These are phyloP conservation scores for Terrapene triunguis DNA, from an alignment of 2,113 vertebrate genomes.

Conservation along the genomic window DNA sequence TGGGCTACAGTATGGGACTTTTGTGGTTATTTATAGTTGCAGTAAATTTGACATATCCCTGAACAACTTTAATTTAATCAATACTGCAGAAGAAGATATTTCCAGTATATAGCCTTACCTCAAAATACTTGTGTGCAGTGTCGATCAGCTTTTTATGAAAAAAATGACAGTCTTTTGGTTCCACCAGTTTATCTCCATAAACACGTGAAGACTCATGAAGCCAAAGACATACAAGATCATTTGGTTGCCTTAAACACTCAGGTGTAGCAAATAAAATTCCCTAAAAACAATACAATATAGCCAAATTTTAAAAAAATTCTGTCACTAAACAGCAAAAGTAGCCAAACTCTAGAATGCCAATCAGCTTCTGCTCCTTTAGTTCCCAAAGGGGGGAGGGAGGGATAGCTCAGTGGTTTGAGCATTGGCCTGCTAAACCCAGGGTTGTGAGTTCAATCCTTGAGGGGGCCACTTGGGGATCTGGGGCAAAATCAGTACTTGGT, in stretches of 20 bases:
- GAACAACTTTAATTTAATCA: background rate
- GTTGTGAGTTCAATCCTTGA: no score
- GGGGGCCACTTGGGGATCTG: no score
- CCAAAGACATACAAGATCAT: constrained; percentile 81
- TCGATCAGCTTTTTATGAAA: constrained; percentile 82
- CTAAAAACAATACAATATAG: constrained; percentile 65
- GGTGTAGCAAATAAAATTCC: constrained; percentile 83
- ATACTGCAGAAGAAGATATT: background rate
- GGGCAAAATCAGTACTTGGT: no score
- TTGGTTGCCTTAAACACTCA: constrained; percentile 76
- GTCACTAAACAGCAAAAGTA: background rate
- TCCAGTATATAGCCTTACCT: constrained; percentile 66
- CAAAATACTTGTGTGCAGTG: constrained; percentile 79
- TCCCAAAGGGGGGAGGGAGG: no score
- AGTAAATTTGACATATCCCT: background rate
- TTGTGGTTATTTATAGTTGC: background rate
- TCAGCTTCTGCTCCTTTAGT: background rate
- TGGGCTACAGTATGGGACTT: background rate
- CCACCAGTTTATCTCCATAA: constrained; percentile 86
- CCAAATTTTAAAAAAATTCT: background rate
- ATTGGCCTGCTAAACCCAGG: no score
- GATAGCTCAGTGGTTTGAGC: no score
- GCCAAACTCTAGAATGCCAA: background rate
- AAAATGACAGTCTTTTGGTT: constrained; percentile 79
- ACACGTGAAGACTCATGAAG: constrained; percentile 83